These are phyloP conservation scores for Platycheirus albimanus DNA, from an alignment of 2,888 invertebrate species.

Conservation along the genomic window DNA sequence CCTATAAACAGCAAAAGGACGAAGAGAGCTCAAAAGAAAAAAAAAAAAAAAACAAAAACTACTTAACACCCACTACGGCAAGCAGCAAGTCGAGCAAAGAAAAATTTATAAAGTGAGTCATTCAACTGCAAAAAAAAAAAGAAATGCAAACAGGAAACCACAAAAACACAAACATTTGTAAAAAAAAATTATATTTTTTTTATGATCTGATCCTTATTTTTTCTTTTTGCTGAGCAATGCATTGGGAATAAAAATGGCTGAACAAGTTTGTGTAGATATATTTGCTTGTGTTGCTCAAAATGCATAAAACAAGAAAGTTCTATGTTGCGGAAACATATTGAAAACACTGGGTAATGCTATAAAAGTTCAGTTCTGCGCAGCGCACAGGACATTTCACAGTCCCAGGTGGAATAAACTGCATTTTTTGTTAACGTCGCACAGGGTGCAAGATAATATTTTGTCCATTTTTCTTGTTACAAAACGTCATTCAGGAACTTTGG, in stretches of 20 bases:
- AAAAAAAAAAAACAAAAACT: slow-evolving; percentile 20
- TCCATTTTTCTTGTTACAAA: too few relatives aligned
- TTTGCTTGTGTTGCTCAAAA: slow-evolving; percentile 7
- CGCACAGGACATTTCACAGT: slow-evolving; percentile 45
- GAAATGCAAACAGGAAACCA: slow-evolving; percentile 16
- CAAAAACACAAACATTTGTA: slow-evolving; percentile 23
- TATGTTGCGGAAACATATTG: slow-evolving; percentile 39
- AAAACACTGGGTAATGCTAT: slow-evolving; percentile 44
- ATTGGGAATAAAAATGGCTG: slow-evolving; percentile 22
- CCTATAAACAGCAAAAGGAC: slow-evolving; percentile 58
- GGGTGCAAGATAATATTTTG: background rate
- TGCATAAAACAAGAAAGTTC: slow-evolving; percentile 33
- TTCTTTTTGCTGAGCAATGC: slow-evolving; percentile 28
- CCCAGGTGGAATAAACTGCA: slow-evolving; percentile 46
- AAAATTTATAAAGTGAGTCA: slow-evolving; percentile 32
- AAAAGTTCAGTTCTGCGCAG: slow-evolving; percentile 58
- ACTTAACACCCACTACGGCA: slow-evolving; percentile 7
- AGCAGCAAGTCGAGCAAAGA: slow-evolving; percentile 6
- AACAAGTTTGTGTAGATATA: too few relatives aligned
- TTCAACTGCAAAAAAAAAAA: slow-evolving; percentile 26
- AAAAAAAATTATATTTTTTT: background rate
- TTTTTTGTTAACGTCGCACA: background rate
- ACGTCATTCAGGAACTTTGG: too few relatives aligned
- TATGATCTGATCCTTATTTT: slow-evolving; percentile 36
- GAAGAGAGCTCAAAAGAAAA: background rate